Conservation (phyloP, 2,888 invertebrate genomes). For the Scaptodrosophila latifasciaeformis region DNA sequence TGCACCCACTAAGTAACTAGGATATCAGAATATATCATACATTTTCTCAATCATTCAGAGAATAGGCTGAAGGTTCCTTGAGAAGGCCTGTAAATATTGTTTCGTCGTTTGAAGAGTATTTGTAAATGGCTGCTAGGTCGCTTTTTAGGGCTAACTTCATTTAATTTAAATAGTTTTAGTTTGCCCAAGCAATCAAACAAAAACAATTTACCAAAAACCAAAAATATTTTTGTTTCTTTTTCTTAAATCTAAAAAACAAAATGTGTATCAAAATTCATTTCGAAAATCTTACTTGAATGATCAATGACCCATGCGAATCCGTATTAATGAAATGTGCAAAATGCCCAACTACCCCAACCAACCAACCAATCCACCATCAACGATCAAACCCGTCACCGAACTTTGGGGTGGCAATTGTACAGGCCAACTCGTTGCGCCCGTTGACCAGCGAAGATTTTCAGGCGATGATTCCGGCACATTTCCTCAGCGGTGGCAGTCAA, state of each 20-base stretch:
- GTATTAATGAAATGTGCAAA: conserved; percentile 32
- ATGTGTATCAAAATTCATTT: conserved; percentile 26
- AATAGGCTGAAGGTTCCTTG: no score
- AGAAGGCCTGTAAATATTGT: background rate
- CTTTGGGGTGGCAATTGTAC: background rate
- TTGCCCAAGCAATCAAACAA: conserved; percentile 27
- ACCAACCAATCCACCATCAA: conserved; percentile 14
- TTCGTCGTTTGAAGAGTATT: no score
- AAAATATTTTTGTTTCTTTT: conserved; percentile 68
- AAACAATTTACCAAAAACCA: conserved; percentile 58
- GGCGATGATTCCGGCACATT: conserved; percentile 95
- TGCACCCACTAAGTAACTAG: no score
- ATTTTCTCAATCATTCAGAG: no score
- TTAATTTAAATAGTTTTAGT: no score
- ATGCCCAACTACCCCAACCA: conserved; percentile 13
- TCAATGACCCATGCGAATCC: conserved; percentile 19
- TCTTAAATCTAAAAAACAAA: conserved; percentile 44
- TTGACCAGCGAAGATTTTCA: conserved; percentile 96
- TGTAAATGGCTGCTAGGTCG: no score
- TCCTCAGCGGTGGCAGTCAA: conserved; percentile 90
- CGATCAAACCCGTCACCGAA: conserved; percentile 18
- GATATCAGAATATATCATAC: no score
- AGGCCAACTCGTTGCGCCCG: conserved; percentile 80
- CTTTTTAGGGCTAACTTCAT: no score
- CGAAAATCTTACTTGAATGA: conserved; percentile 45